These are phyloP conservation scores for Phytoseiulus persimilis DNA, from an alignment of 2,888 invertebrate genomes.

Conservation along the genomic window DNA sequence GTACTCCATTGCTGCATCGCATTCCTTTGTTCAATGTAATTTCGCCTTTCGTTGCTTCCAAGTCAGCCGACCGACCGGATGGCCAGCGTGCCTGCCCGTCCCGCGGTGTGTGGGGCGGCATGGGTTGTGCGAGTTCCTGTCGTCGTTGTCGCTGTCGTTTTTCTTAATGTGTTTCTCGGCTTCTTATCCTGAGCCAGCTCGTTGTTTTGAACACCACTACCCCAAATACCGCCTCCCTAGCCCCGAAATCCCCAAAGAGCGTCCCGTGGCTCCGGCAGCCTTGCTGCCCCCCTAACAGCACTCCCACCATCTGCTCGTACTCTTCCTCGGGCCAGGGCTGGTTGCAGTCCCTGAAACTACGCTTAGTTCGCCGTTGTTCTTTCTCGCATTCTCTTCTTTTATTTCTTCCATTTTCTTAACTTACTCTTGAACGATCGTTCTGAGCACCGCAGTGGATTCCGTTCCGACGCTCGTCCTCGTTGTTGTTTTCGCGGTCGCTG, in stretches of 20 bases:
- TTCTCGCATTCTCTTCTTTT: neutral
- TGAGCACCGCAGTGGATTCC: neutral
- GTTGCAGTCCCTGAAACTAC: neutral
- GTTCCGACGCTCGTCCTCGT: neutral
- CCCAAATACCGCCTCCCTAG: neutral
- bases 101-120: neutral
- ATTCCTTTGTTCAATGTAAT: constrained; percentile 5
- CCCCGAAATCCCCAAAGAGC: neutral
- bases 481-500: neutral
- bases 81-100: neutral
- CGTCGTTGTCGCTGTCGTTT: neutral
- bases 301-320: neutral
- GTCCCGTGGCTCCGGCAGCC: neutral
- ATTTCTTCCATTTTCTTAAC: neutral
- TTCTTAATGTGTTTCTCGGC: neutral
- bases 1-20: neutral
- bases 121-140: neutral
- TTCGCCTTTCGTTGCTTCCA: neutral
- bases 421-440: neutral
- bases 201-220: neutral
- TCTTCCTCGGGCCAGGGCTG: neutral
- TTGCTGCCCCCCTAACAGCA: neutral
- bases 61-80: neutral
- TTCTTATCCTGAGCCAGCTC: neutral
- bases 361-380: neutral